These are phyloP conservation scores for Dermochelys coriacea DNA, from an alignment of 2,797 vertebrate genomes.

Conservation along the genomic window DNA sequence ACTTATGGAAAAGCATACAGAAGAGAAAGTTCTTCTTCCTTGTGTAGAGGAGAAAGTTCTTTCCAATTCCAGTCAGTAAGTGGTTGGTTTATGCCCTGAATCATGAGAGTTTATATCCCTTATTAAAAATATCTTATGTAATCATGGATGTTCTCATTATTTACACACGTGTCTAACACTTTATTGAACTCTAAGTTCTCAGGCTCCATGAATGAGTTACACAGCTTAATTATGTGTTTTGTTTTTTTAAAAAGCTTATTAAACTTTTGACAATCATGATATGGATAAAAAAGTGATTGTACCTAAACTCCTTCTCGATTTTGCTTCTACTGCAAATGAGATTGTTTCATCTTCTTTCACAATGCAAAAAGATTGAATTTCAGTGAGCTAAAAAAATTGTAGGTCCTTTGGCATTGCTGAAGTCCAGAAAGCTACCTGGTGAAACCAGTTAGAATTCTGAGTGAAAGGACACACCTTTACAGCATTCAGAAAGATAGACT, in stretches of 20 bases:
- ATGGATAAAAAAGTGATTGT: background rate
- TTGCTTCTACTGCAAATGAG: background rate
- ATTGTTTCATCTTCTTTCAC: background rate
- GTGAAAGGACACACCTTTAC: background rate
- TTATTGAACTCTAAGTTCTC: background rate
- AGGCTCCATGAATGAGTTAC: background rate
- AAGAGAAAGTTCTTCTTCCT: background rate
- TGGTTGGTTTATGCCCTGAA: background rate
- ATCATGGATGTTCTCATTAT: background rate
- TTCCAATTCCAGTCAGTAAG: background rate
- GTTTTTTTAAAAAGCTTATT: background rate
- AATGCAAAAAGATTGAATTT: background rate
- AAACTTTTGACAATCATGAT: background rate
- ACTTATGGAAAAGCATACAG: background rate
- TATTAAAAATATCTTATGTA: background rate
- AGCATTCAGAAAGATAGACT: background rate
- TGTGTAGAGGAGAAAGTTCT: background rate
- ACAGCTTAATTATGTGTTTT: background rate
- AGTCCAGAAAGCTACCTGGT: accelerated
- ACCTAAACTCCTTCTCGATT: background rate
- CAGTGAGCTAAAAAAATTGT: background rate
- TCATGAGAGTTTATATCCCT: background rate
- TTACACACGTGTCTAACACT: background rate
- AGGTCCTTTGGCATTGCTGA: background rate
- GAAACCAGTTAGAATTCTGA: background rate